Evolutionary conservation across 2,797 vertebrate genomes (phyloP).

Genomic region (Fringilla coelebs): DNA sequence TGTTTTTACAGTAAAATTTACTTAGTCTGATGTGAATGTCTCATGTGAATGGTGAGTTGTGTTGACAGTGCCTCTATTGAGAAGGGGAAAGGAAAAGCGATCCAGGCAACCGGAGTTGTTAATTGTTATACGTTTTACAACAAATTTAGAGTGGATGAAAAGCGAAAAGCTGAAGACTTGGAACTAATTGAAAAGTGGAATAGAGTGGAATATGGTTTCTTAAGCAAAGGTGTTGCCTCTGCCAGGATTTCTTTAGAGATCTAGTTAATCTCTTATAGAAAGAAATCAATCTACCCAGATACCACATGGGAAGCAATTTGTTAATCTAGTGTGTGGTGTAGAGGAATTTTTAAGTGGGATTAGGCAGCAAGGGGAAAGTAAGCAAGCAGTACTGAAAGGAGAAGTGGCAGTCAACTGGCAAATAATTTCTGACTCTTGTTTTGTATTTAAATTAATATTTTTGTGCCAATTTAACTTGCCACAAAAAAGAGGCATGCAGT

Average conservation of each 20-base stretch:
- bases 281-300: not conserved
- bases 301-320: not conserved
- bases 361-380: not conserved
- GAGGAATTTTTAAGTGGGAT: not conserved
- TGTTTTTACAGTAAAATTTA: not conserved
- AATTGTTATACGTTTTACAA: not conserved
- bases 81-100: not conserved
- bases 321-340: not conserved
- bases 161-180: not conserved
- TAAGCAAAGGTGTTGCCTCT: not conserved
- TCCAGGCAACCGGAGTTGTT: not conserved
- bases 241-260: not conserved
- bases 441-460: not conserved
- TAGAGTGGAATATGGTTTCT: not conserved
- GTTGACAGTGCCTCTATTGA: not conserved
- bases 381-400: not conserved
- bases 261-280: not conserved
- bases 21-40: not conserved
- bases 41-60: not conserved
- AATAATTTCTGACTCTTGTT: not conserved
- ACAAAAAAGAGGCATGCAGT: not conserved
- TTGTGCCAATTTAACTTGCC: not conserved
- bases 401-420: not conserved
- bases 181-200: not conserved
- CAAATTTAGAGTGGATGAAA: not conserved